Percentiles rank a stretch among this genome's conserved stretches.
Conservation (phyloP, 64 coral and sea anemone species). For the Astreopora myriophthalma region DNA sequence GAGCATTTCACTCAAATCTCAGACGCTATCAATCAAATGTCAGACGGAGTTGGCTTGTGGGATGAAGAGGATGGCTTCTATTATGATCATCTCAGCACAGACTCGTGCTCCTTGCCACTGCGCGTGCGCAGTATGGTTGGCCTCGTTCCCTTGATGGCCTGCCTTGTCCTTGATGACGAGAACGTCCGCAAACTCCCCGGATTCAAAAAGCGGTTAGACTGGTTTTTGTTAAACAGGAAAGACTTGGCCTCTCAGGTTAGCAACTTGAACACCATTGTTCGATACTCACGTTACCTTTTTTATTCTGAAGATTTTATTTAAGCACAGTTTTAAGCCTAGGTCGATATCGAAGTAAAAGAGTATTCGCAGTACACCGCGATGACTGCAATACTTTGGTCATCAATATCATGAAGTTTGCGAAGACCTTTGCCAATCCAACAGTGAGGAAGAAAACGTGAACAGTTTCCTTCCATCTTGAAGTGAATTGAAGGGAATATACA, state of each 20-base stretch:
- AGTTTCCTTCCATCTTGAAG: too few species aligned
- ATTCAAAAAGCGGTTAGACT: conserved; percentile 88
- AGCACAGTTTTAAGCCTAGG: too few species aligned
- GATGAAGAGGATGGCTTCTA: conserved; percentile 92
- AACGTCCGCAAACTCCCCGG: conserved; percentile 83
- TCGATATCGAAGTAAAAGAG: too few species aligned
- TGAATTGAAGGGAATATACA: too few species aligned
- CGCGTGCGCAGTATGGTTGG: conserved; percentile 88
- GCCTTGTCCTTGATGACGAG: conserved; percentile 85
- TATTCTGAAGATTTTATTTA: too few species aligned
- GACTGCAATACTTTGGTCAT: too few species aligned
- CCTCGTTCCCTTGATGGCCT: conserved; percentile 82
- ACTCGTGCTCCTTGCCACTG: conserved; percentile 42
- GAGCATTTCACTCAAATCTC: conserved; percentile 96
- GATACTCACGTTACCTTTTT: neutral
- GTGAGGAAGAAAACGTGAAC: too few species aligned
- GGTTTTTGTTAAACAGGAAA: conserved; percentile 86
- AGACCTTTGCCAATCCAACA: too few species aligned
- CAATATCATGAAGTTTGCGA: too few species aligned
- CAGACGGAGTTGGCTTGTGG: conserved; percentile 86
- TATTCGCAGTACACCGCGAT: too few species aligned
- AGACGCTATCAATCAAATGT: conserved; percentile 96
- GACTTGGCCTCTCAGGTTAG: conserved; percentile 87
- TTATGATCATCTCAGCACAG: conserved; percentile 83
- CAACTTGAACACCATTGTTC: neutral